These are phyloP conservation scores for Amphilophus citrinellus DNA, from an alignment of 2,113 vertebrate species.

Conservation along the genomic window DNA sequence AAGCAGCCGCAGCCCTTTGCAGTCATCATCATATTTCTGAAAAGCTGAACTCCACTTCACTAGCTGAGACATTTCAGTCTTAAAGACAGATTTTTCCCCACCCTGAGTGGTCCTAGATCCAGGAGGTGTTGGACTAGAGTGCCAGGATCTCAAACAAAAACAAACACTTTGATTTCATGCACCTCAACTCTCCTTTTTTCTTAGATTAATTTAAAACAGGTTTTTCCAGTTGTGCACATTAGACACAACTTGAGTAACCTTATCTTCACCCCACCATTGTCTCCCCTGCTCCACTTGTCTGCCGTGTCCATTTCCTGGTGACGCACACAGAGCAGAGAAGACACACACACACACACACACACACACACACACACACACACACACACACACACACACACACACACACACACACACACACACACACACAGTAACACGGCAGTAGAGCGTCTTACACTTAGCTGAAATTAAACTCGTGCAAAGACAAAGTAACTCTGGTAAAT, in stretches of 20 bases:
- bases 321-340: neutral
- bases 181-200: fast-evolving
- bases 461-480: neutral
- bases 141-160: neutral
- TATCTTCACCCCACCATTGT: neutral
- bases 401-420: too few relatives aligned
- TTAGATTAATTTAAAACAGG: neutral
- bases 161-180: neutral
- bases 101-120: neutral
- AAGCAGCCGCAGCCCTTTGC: neutral
- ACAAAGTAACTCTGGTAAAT: too few relatives aligned
- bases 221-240: neutral
- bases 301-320: neutral
- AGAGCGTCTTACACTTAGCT: neutral
- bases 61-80: slow-evolving; percentile 4
- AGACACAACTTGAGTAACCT: neutral
- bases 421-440: neutral
- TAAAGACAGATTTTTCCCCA: slow-evolving; percentile 7
- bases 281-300: neutral
- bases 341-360: too few relatives aligned
- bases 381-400: too few relatives aligned
- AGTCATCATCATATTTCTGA: slow-evolving; percentile 1
- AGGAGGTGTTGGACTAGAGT: neutral
- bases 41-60: slow-evolving; percentile 6
- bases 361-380: neutral